These are phyloP conservation scores for Selenia dentaria DNA, from an alignment of 2,888 invertebrate species.

Conservation along the genomic window DNA sequence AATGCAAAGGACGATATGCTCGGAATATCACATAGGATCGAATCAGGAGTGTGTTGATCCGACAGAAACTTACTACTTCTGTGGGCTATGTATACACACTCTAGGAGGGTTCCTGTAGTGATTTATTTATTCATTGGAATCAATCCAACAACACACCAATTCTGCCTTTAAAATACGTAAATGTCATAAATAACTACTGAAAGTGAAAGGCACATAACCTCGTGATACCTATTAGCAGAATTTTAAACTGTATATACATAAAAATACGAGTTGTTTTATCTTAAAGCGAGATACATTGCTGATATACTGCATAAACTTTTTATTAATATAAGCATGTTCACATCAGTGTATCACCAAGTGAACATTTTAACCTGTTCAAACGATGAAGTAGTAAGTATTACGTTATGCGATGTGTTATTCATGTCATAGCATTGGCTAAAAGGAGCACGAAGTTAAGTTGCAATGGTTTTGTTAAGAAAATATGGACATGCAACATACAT, in stretches of 20 bases:
- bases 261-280: constrained; percentile 16
- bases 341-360: constrained; percentile 5
- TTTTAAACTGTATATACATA: no score
- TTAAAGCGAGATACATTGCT: constrained; percentile 17
- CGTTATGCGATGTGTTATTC: constrained; percentile 10
- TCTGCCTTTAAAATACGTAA: constrained; percentile 13
- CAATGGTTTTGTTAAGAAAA: no score
- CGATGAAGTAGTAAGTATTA: neutral
- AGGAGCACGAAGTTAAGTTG: constrained; percentile 4
- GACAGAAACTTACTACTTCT: no score
- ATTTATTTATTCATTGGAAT: no score
- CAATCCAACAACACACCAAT: no score
- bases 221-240: constrained; percentile 29
- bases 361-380: neutral
- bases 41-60: no score
- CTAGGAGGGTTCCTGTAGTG: no score
- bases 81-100: no score
- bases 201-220: constrained; percentile 63
- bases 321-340: neutral
- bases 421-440: constrained; percentile 16
- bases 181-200: constrained; percentile 44
- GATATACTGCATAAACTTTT: neutral
- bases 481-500: no score
- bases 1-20: no score
- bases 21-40: no score